Conservation (phyloP, 35 echinoderm and acorn worm species). For the Anneissia japonica region DNA sequence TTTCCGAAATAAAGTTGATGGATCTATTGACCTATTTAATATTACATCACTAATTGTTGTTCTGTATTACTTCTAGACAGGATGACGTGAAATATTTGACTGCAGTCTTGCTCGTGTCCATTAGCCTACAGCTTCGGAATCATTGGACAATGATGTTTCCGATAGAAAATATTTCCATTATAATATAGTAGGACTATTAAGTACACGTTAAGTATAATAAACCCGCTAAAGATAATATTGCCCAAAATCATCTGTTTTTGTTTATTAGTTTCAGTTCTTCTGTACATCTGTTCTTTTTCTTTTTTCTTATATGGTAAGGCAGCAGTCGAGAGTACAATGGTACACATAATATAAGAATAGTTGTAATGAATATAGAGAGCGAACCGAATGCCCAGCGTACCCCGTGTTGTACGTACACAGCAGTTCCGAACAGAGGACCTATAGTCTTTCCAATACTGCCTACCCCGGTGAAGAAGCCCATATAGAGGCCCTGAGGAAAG, state of each 20-base stretch:
- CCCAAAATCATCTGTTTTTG: neutral
- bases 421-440: neutral
- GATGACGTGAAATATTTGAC: no score
- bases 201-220: no score
- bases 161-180: no score
- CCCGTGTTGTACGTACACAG: neutral
- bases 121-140: no score
- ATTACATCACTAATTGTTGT: no score
- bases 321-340: neutral
- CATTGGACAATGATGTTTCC: no score
- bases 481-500: neutral
- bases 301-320: neutral
- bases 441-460: neutral
- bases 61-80: no score
- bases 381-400: neutral
- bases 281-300: neutral
- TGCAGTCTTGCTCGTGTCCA: no score
- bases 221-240: no score
- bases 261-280: neutral
- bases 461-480: neutral
- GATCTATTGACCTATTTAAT: no score
- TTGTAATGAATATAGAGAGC: neutral
- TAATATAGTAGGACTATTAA: no score
- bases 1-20: no score
- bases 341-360: neutral